These are phyloP conservation scores for Neodontobutis hainanensis DNA, from an alignment of 2,113 vertebrate species.

Conservation along the genomic window DNA sequence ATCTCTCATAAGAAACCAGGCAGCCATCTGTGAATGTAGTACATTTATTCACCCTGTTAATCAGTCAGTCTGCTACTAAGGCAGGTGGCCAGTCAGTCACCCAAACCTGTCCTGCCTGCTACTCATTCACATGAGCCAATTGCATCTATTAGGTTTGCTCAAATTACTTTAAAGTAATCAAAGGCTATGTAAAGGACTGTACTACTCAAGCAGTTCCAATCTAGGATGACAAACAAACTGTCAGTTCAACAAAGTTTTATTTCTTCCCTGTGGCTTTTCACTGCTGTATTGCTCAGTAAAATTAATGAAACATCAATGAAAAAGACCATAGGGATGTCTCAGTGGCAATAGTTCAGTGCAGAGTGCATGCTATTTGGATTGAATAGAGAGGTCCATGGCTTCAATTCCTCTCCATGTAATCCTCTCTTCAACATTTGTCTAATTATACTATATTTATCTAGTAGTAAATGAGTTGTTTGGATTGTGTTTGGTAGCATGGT, in stretches of 20 bases:
- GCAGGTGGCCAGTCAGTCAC: conserved; percentile 38
- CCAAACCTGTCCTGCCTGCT: conserved; percentile 16
- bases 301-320: no score
- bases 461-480: no score
- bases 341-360: no score
- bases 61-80: conserved; percentile 43
- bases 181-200: not conserved
- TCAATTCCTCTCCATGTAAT: no score
- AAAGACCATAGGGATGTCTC: no score
- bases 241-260: not conserved
- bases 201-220: not conserved
- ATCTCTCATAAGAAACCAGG: conserved; percentile 6
- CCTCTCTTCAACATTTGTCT: no score
- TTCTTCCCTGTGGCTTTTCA: no score
- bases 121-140: conserved; percentile 15
- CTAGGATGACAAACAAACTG: not conserved
- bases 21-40: conserved; percentile 49
- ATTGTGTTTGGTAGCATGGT: no score
- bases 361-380: no score
- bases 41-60: conserved; percentile 55
- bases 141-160: conserved; percentile 11
- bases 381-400: no score
- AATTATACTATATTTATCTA: no score
- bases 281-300: no score
- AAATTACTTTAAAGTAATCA: conserved; percentile 1